phyloP scores from a whole-genome alignment of 2,113 vertebrate species.

The Fregata magnificens region DNA sequence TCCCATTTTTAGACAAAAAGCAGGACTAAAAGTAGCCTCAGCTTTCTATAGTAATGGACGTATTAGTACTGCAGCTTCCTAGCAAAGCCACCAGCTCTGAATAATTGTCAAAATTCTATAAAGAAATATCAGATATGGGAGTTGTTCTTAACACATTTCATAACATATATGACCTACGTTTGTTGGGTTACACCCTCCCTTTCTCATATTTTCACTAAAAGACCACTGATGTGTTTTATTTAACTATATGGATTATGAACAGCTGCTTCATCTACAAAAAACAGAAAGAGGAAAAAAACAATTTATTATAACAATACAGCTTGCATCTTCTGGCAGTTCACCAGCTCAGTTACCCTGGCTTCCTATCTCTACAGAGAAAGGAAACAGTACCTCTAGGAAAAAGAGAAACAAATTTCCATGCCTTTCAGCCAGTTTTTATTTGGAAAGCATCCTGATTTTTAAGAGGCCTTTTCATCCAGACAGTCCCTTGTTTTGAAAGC shows the following conservation, averaged over 20 bases:
- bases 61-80: not conserved
- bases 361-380: not conserved
- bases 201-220: not conserved
- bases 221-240: not conserved
- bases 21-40: not conserved
- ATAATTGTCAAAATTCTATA: not conserved
- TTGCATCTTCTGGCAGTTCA: not conserved
- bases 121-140: not conserved
- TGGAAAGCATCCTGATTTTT: not conserved
- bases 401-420: not conserved
- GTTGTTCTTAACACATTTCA: not conserved
- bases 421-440: not conserved
- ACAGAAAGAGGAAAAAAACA: accelerated
- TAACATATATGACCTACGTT: not conserved
- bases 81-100: not conserved
- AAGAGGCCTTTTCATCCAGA: not conserved
- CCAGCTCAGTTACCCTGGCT: not conserved
- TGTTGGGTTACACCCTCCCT: not conserved
- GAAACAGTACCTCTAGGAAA: not conserved
- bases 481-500: not conserved
- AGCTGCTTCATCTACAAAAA: not conserved
- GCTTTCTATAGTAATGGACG: not conserved
- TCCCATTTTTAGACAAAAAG: not conserved
- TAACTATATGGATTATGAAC: not conserved
- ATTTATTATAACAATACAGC: not conserved